A percentile compares a stretch with the other conserved stretches of the same genome.
These are phyloP conservation scores for Andrena flavipes DNA, from an alignment of 2,888 invertebrate genomes.

Conservation along the genomic window DNA sequence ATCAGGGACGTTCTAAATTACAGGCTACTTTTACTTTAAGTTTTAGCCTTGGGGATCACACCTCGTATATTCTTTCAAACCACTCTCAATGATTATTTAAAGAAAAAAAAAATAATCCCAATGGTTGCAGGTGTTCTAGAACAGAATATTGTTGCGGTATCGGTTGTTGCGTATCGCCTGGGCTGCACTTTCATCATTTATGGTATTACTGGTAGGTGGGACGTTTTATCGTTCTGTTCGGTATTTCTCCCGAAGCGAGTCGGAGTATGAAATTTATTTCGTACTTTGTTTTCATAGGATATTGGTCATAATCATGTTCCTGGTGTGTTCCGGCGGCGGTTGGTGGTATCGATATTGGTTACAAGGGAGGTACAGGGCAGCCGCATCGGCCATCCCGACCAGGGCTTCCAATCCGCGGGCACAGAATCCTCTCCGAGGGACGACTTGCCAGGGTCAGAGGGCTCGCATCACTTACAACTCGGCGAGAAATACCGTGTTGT, in stretches of 20 bases:
- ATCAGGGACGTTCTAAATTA: neutral
- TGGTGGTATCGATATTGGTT: constrained; percentile 86
- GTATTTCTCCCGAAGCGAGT: neutral
- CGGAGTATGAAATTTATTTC: no score
- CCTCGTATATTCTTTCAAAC: neutral
- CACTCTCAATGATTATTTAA: neutral
- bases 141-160: constrained; percentile 86
- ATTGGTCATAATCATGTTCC: constrained; percentile 86
- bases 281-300: constrained; percentile 82
- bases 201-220: constrained; percentile 86
- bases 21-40: neutral
- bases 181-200: constrained; percentile 86
- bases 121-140: constrained; percentile 82
- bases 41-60: neutral
- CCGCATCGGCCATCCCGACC: constrained; percentile 79
- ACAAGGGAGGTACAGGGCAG: constrained; percentile 83
- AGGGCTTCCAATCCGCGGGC: constrained; percentile 77
- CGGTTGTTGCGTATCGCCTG: constrained; percentile 86
- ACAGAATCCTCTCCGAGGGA: constrained; percentile 77
- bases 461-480: constrained; percentile 84
- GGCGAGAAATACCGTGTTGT: constrained; percentile 83
- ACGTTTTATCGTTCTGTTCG: constrained; percentile 12
- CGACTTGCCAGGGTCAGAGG: constrained; percentile 81
- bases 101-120: no score
- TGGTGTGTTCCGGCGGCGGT: constrained; percentile 86